phyloP scores from a whole-genome alignment of 2,888 invertebrate genomes.

The Drosophila cracens region DNA sequence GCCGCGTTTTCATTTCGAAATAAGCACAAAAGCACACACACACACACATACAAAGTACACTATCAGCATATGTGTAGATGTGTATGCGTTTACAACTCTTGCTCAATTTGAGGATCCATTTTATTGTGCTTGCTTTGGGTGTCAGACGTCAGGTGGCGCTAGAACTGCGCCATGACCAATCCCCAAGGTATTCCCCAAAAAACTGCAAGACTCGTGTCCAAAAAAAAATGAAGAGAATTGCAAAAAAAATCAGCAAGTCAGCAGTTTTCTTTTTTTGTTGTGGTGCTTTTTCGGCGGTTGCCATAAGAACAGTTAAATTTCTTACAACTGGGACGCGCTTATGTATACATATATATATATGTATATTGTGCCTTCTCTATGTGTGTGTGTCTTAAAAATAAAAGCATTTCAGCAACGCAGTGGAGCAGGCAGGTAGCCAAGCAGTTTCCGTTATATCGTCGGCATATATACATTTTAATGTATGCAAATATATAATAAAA shows the following conservation, averaged over 20 bases:
- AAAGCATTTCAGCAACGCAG: constrained; percentile 64
- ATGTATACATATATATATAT: constrained; percentile 19
- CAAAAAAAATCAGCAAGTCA: constrained; percentile 45
- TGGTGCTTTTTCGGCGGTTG: constrained; percentile 56
- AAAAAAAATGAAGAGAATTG: constrained; percentile 17
- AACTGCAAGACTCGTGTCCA: constrained; percentile 32
- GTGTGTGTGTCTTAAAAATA: constrained; percentile 22
- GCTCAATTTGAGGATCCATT: constrained; percentile 57
- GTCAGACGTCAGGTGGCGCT: constrained; percentile 55
- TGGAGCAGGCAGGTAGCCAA: constrained; percentile 18
- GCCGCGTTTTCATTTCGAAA: constrained; percentile 55
- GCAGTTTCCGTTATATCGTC: constrained; percentile 46
- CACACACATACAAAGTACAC: constrained; percentile 16
- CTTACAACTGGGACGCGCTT: constrained; percentile 48
- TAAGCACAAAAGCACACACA: constrained; percentile 41
- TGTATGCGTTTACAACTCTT: constrained; percentile 34
- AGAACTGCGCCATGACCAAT: constrained; percentile 58
- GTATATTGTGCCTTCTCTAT: background rate
- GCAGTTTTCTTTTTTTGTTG: constrained; percentile 55
- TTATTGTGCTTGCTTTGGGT: constrained; percentile 35
- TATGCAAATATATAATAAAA: constrained; percentile 57
- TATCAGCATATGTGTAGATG: constrained; percentile 6
- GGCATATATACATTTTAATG: constrained; percentile 17
- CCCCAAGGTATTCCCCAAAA: constrained; percentile 70
- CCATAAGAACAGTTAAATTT: constrained; percentile 70